Percentiles rank a stretch among this genome's conserved stretches.
Evolutionary conservation across 2,888 invertebrate species (phyloP).

Genomic region (Rhingia campestris): DNA sequence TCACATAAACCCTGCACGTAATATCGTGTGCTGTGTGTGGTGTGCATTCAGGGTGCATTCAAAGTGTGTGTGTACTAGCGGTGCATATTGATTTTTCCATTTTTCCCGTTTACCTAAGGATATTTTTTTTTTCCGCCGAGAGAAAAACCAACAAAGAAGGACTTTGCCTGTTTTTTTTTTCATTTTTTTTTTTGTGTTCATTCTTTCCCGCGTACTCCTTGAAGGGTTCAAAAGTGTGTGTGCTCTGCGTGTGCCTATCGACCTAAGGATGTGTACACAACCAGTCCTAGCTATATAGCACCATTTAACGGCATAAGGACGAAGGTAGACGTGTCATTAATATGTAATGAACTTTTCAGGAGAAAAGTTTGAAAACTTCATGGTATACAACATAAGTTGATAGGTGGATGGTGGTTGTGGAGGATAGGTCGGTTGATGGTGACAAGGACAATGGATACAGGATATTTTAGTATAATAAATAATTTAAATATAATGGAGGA

Average conservation of each 20-base stretch:
- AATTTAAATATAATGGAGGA: constrained; percentile 55
- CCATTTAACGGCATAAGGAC: constrained; percentile 65
- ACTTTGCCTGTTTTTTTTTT: constrained; percentile 14
- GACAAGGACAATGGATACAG: constrained; percentile 63
- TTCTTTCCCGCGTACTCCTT: background rate
- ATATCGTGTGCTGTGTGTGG: constrained; percentile 27
- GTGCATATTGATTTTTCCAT: constrained; percentile 68
- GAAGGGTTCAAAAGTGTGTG: constrained; percentile 28
- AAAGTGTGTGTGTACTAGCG: constrained; percentile 35
- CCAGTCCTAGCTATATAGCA: constrained; percentile 9
- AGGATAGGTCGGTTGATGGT: constrained; percentile 30
- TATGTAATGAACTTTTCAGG: constrained; percentile 65
- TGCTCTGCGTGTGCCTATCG: constrained; percentile 1
- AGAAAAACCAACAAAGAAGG: background rate
- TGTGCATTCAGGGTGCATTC: constrained; percentile 63
- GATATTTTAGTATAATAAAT: constrained; percentile 58
- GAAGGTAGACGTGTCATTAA: constrained; percentile 70
- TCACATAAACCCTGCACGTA: constrained; percentile 58
- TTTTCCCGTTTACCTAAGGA: constrained; percentile 53
- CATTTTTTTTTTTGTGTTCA: no score
- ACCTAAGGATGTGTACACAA: background rate
- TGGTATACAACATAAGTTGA: constrained; percentile 27
- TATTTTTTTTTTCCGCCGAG: constrained; percentile 26
- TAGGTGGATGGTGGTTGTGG: constrained; percentile 4
- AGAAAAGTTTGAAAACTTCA: constrained; percentile 63